These are phyloP conservation scores for Anas bahamensis DNA, from an alignment of 2,797 vertebrate genomes.

Conservation along the genomic window DNA sequence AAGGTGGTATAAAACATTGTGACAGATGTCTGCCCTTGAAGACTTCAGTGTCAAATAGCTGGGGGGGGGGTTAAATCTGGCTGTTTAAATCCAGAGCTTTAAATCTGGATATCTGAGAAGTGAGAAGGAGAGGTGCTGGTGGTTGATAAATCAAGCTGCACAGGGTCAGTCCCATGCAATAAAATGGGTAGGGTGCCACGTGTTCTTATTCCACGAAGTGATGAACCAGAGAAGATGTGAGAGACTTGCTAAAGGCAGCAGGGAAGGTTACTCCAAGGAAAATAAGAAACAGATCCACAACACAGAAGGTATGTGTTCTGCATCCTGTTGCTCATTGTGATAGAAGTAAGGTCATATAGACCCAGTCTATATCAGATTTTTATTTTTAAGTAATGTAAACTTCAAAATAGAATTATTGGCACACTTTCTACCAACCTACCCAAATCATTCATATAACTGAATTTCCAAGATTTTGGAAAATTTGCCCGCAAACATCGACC, in stretches of 20 bases:
- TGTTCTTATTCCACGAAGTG: background rate
- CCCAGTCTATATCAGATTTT: background rate
- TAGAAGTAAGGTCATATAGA: background rate
- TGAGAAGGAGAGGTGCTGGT: background rate
- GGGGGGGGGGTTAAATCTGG: background rate
- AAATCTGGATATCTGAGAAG: background rate
- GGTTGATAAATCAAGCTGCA: background rate
- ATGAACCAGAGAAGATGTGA: background rate
- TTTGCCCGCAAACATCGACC: background rate
- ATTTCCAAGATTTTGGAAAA: background rate
- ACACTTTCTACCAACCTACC: background rate
- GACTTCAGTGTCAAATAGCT: background rate
- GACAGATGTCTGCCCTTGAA: background rate
- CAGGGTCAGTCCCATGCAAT: accelerated
- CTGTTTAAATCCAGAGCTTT: background rate
- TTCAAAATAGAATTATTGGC: background rate
- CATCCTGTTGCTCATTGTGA: background rate
- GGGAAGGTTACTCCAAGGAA: background rate
- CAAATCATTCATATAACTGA: background rate
- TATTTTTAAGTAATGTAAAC: background rate
- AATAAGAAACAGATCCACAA: accelerated
- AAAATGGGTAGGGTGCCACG: background rate
- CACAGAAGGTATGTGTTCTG: background rate
- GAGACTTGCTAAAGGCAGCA: background rate
- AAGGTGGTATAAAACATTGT: accelerated